Conservation (phyloP, 2,888 invertebrate species). For the Dendrolimus pini region DNA sequence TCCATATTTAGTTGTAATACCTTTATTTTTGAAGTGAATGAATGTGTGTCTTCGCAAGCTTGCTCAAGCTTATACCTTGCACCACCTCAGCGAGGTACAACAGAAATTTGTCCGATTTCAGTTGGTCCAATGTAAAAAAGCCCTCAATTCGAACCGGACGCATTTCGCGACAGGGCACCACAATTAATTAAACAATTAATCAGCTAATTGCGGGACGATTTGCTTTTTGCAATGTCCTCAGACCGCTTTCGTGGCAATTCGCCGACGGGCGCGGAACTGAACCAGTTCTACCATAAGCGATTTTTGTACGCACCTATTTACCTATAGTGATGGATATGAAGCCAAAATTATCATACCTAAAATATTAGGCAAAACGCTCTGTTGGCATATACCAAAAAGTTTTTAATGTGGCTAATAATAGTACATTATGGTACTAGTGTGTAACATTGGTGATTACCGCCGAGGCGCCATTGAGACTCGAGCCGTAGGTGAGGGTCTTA, state of each 20-base stretch:
- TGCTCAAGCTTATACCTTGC: not conserved
- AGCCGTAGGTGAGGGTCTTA: no score
- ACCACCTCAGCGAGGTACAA: not conserved
- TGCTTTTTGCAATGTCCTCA: slow-evolving; percentile 49
- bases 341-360: no score
- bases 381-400: no score
- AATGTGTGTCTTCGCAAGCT: not conserved
- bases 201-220: slow-evolving; percentile 69
- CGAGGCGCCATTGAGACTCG: no score
- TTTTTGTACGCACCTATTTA: not conserved
- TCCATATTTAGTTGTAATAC: no score
- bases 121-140: not conserved
- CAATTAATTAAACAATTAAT: slow-evolving; percentile 77
- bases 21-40: no score
- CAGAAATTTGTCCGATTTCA: not conserved
- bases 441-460: no score
- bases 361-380: no score
- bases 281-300: slow-evolving; percentile 15
- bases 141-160: not conserved
- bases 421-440: no score
- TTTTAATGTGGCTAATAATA: no score
- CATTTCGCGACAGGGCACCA: slow-evolving; percentile 8
- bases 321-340: not conserved
- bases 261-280: slow-evolving; percentile 32
- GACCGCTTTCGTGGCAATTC: slow-evolving; percentile 52